phyloP scores from a whole-genome alignment of 1,140 invertebrate species.

The Theocolax elegans region DNA sequence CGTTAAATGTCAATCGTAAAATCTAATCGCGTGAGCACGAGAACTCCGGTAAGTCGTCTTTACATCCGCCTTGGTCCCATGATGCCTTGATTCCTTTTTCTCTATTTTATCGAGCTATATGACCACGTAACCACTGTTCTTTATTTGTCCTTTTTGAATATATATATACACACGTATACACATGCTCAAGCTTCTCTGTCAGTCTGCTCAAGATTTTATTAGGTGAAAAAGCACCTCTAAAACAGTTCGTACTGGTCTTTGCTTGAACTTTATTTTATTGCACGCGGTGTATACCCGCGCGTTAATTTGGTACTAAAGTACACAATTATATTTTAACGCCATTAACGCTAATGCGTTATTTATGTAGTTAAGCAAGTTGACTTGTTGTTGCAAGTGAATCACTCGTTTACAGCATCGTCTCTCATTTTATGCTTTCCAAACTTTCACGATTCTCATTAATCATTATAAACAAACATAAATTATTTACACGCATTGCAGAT shows the following conservation, averaged over 20 bases:
- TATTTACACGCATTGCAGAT: no score
- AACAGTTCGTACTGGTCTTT: not conserved
- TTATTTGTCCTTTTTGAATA: not conserved
- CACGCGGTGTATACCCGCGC: not conserved
- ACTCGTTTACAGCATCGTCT: no score
- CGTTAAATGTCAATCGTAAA: constrained; percentile 39
- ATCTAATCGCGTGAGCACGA: constrained; percentile 48
- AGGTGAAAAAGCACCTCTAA: not conserved
- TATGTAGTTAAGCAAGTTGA: no score
- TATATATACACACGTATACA: not conserved
- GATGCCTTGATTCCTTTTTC: not conserved
- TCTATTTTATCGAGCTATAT: not conserved
- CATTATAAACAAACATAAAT: no score
- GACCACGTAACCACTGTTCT: no score
- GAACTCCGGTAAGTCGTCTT: not conserved
- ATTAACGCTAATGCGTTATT: not conserved
- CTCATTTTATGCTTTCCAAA: no score
- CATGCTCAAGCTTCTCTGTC: no score
- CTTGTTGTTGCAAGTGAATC: no score
- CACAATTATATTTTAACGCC: not conserved
- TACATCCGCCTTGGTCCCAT: not conserved
- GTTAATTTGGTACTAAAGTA: not conserved
- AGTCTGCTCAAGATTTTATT: constrained; percentile 14
- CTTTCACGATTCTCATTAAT: no score
- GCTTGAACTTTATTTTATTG: not conserved